These are phyloP conservation scores for Caradrina clavipalpis DNA, from an alignment of 2,888 invertebrate genomes.

Conservation along the genomic window DNA sequence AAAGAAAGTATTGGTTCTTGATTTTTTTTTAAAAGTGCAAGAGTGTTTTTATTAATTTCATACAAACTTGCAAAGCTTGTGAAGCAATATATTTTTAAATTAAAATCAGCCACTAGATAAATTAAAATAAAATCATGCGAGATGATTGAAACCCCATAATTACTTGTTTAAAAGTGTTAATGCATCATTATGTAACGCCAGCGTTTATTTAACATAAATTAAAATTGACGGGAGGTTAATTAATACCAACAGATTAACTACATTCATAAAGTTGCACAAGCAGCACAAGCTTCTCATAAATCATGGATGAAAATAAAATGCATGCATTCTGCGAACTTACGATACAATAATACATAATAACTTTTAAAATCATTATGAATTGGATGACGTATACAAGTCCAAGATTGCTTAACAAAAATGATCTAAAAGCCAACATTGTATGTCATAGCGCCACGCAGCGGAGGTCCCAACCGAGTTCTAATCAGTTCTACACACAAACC, in stretches of 20 bases:
- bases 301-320: not conserved
- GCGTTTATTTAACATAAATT: constrained; percentile 33
- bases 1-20: not conserved
- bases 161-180: constrained; percentile 32
- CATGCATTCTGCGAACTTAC: not conserved
- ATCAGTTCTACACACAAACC: constrained; percentile 83
- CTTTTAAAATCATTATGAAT: not conserved
- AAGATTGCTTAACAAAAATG: constrained; percentile 65
- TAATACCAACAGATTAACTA: constrained; percentile 29
- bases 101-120: constrained; percentile 2
- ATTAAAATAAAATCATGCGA: constrained; percentile 4
- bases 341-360: not conserved
- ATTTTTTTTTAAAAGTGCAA: not conserved
- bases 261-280: not conserved
- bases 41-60: not conserved
- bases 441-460: constrained; percentile 84
- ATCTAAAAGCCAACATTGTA: constrained; percentile 67
- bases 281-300: constrained; percentile 8
- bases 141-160: constrained; percentile 8
- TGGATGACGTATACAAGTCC: constrained; percentile 42
- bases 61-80: not conserved
- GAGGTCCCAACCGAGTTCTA: constrained; percentile 83
- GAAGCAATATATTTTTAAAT: not conserved
- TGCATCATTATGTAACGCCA: constrained; percentile 19
- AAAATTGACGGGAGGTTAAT: constrained; percentile 49